Evolutionary conservation across 2,797 vertebrate species (phyloP).

Genomic region (Bucorvus abyssinicus): DNA sequence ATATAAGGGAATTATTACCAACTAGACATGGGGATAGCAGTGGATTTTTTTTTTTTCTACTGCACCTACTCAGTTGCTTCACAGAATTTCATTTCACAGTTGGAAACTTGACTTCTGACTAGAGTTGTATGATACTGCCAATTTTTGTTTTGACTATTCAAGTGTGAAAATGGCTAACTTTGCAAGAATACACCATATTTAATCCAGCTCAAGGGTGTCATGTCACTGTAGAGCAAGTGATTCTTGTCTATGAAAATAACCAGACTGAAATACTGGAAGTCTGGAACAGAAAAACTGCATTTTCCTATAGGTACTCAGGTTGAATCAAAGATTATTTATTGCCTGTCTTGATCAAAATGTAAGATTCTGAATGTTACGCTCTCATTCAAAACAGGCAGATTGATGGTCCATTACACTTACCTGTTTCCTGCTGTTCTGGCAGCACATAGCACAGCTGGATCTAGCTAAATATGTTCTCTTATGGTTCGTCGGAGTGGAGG

Average conservation of each 20-base stretch:
- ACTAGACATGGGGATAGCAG: not conserved
- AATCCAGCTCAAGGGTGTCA: not conserved
- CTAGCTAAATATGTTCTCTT: not conserved
- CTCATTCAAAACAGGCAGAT: not conserved
- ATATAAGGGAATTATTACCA: not conserved
- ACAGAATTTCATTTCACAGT: slow-evolving; percentile 31
- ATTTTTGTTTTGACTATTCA: slow-evolving; percentile 31
- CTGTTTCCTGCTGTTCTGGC: not conserved
- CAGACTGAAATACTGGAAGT: not conserved
- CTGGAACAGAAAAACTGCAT: not conserved
- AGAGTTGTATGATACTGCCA: slow-evolving; percentile 15
- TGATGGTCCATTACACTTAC: not conserved
- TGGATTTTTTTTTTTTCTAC: not conserved
- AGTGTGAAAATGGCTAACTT: slow-evolving; percentile 43
- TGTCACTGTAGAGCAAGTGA: not conserved
- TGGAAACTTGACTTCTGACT: slow-evolving; percentile 34
- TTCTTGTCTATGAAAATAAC: slow-evolving; percentile 5
- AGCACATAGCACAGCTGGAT: not conserved
- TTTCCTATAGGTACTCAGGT: not conserved
- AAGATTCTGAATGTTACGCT: not conserved
- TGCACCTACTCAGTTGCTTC: not conserved
- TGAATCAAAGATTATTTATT: not conserved
- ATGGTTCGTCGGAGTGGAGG: not conserved
- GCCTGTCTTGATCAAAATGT: not conserved
- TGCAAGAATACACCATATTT: not conserved